These are phyloP conservation scores for Acropora tenuis DNA, from an alignment of 64 coral and sea anemone genomes.

Conservation along the genomic window DNA sequence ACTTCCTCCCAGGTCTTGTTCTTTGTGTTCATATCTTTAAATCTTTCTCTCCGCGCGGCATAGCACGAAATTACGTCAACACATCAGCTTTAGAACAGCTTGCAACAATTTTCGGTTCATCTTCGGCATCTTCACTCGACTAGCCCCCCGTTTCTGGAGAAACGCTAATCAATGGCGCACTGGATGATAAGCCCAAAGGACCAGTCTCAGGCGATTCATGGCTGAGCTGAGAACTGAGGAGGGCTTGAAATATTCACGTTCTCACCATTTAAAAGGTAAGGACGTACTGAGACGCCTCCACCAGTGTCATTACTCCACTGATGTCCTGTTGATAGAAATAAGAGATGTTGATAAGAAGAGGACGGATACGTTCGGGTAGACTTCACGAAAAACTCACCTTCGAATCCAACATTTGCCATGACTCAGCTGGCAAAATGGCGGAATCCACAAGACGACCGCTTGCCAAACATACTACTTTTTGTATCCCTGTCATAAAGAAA, in stretches of 20 bases:
- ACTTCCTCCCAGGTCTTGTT: background rate
- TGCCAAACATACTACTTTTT: background rate
- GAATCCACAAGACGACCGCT: conserved; percentile 14
- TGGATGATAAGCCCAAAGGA: background rate
- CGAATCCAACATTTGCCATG: background rate
- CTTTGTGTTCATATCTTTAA: background rate
- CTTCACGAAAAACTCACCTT: conserved; percentile 20
- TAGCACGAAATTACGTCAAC: background rate
- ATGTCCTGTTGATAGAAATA: conserved; percentile 18
- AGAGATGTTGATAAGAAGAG: background rate
- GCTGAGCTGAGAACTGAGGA: conserved; percentile 23
- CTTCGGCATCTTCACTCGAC: background rate
- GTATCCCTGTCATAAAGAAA: background rate
- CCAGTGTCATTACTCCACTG: background rate
- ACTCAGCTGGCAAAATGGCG: conserved; percentile 9
- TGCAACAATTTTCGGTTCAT: background rate
- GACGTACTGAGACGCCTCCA: background rate
- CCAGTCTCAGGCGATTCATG: background rate
- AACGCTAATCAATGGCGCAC: background rate
- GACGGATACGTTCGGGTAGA: background rate
- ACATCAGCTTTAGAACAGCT: background rate
- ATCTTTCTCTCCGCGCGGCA: background rate
- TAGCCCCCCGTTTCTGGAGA: background rate
- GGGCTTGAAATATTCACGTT: conserved; percentile 11
- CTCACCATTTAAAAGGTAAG: conserved; percentile 3